Evolutionary conservation across 2,113 vertebrate species (phyloP).

Genomic region (Sebastes schlegelii): DNA sequence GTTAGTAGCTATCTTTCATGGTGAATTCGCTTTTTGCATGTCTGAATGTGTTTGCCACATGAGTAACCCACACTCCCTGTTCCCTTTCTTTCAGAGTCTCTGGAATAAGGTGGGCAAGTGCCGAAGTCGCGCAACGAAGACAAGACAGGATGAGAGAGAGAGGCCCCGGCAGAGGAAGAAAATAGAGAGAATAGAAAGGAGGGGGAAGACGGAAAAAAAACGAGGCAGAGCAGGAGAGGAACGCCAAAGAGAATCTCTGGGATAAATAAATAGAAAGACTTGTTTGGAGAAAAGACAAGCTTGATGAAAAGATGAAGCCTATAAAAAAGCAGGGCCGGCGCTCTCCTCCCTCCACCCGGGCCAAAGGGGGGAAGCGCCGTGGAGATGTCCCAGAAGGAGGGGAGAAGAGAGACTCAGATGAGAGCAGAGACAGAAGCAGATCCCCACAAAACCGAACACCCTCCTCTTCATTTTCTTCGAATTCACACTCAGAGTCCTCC

Average conservation of each 20-base stretch:
- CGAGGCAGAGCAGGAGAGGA: constrained; percentile 39
- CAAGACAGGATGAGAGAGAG: constrained; percentile 73
- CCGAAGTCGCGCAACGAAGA: constrained; percentile 62
- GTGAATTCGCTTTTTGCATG: constrained; percentile 52
- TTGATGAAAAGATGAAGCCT: constrained; percentile 88
- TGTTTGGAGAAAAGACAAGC: constrained; percentile 64
- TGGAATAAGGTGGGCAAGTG: constrained; percentile 69
- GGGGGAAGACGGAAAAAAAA: constrained; percentile 37
- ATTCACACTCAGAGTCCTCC: constrained; percentile 72
- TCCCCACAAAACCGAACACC: constrained; percentile 77
- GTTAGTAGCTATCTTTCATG: constrained; percentile 18
- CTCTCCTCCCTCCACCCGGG: constrained; percentile 88
- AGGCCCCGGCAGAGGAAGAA: constrained; percentile 62
- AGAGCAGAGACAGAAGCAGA: constrained; percentile 74
- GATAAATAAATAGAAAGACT: constrained; percentile 70
- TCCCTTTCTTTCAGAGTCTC: constrained; percentile 72
- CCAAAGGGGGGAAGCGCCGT: constrained; percentile 87
- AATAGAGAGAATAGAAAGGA: constrained; percentile 53
- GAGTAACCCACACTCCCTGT: constrained; percentile 54
- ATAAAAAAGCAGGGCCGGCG: constrained; percentile 86
- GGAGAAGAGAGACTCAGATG: constrained; percentile 81
- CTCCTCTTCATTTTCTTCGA: constrained; percentile 65
- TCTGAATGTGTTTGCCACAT: constrained; percentile 61
- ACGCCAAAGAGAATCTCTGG: constrained; percentile 60
- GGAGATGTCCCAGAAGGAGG: constrained; percentile 78